Evolutionary conservation across 2,888 invertebrate genomes (phyloP).

Genomic region (Junonia oenone): DNA sequence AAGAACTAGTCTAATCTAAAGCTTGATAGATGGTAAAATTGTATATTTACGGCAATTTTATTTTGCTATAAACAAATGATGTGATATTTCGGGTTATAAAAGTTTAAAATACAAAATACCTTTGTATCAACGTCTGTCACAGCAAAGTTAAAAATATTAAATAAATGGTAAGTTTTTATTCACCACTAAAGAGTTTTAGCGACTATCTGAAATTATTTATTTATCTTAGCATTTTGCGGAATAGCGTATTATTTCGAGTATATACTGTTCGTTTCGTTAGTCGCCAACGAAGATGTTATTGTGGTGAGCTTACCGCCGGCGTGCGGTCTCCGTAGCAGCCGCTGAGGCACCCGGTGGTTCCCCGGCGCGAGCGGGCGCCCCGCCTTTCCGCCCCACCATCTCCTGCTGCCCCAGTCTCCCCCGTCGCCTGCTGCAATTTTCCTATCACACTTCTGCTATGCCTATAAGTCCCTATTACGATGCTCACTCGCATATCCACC

Average conservation of each 20-base stretch:
- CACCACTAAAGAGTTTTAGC: conserved; percentile 24
- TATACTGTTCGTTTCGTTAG: background rate
- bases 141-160: conserved; percentile 10
- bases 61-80: background rate
- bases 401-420: conserved; percentile 72
- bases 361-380: conserved; percentile 78
- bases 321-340: conserved; percentile 86
- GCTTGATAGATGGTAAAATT: conserved; percentile 10
- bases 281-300: background rate
- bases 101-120: conserved; percentile 17
- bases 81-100: background rate
- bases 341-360: conserved; percentile 84
- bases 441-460: conserved; percentile 53
- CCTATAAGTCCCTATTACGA: conserved; percentile 25
- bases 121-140: conserved; percentile 14
- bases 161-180: background rate
- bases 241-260: background rate
- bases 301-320: conserved; percentile 84
- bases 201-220: conserved; percentile 13
- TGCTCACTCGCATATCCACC: conserved; percentile 16
- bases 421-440: conserved; percentile 75
- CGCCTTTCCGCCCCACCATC: conserved; percentile 73
- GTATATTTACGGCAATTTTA: background rate
- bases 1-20: conserved; percentile 26
- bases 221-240: background rate